Base-by-base conservation (phyloP, 2,797 vertebrate genomes). In the Arctocebus calabarensis region DNA sequence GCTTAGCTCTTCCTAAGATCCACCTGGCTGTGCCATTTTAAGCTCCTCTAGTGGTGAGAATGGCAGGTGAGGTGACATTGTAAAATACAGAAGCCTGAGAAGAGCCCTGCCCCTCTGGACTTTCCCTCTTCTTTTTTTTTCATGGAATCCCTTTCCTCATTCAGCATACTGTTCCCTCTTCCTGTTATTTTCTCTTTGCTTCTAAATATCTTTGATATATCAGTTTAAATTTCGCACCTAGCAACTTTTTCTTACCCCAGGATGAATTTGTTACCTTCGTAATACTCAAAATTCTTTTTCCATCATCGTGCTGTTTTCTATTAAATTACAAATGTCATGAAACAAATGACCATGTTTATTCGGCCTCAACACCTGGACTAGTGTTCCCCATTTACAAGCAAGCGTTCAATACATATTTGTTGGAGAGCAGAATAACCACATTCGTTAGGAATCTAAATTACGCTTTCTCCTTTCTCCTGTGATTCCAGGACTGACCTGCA, bases 51-150 rank as follows among this genome's bases (percentile, higher is more conserved):
- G 27, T 11, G 10, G 59, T 29, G 4, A 40, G 10, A 6, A 84
- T 12, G 29, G 55, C 32, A 48, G 25, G 11, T 5, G 68, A 1
- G 17, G 5, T 1, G 1, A 37, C 52, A 9, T 9, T 2, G 7
- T 2, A 0, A 23, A 43, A 11, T 25, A 11, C 2, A 17, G 32
- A 48, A 77, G 34, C 11, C 34, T 29, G 9, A 43, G 13, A 77
- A 45, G 20, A 45, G 68, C 66, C 27, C 43, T 10, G 1, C 3
- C 2, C 19, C 22, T 52, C 22, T 29, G 23, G 16, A 32, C 19
- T 59, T 23, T 48, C 29, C 22, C 13, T 57, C 32, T 62, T 34
- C 17, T n/a, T n/a, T n/a, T n/a, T 34, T 77, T 71, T 71, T 19
- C 52, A 23, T 10, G 43, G 25, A 62, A 45, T 14, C 34, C 7